A percentile compares a stretch with the other conserved stretches of the same genome.
These are phyloP conservation scores for Drosophila aff. DNA, from an alignment of 1,140 invertebrate species.

Conservation along the genomic window DNA sequence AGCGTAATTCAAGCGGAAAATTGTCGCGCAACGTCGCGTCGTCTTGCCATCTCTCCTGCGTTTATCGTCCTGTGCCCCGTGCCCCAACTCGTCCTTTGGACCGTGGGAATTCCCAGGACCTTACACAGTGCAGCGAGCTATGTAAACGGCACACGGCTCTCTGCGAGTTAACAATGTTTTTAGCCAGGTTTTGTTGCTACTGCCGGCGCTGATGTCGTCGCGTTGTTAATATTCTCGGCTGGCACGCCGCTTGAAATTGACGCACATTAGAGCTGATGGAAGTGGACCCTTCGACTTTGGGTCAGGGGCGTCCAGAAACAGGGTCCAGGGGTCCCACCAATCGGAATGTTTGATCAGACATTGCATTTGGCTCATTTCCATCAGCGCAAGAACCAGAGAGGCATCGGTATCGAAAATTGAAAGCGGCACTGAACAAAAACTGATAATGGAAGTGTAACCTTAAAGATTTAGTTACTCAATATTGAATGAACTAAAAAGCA, in stretches of 20 bases:
- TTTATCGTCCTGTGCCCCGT: conserved; percentile 35
- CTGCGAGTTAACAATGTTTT: conserved; percentile 68
- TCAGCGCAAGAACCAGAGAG: conserved; percentile 23
- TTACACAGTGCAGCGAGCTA: conserved; percentile 50
- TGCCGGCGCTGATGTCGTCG: conserved; percentile 18
- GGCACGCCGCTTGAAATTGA: conserved; percentile 61
- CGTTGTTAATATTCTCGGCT: conserved; percentile 76
- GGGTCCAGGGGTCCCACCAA: conserved; percentile 47
- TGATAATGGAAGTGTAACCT: no score
- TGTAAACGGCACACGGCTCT: conserved; percentile 68
- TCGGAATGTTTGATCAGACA: conserved; percentile 79
- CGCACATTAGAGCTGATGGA: conserved; percentile 57
- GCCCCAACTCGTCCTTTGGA: conserved; percentile 4
- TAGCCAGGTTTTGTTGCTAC: conserved; percentile 36
- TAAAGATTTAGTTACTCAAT: background rate
- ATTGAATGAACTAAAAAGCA: background rate
- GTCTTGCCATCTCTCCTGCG: conserved; percentile 61
- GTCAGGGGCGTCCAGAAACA: background rate
- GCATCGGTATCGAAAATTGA: conserved; percentile 40
- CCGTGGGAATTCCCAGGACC: conserved; percentile 32
- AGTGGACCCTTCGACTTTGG: background rate
- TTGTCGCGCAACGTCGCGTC: conserved; percentile 82
- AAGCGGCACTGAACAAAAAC: conserved; percentile 37
- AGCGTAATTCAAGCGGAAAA: conserved; percentile 83
- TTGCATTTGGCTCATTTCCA: conserved; percentile 65